These are phyloP conservation scores for Tridacna crocea DNA, from an alignment of 2,888 invertebrate species.

Conservation along the genomic window DNA sequence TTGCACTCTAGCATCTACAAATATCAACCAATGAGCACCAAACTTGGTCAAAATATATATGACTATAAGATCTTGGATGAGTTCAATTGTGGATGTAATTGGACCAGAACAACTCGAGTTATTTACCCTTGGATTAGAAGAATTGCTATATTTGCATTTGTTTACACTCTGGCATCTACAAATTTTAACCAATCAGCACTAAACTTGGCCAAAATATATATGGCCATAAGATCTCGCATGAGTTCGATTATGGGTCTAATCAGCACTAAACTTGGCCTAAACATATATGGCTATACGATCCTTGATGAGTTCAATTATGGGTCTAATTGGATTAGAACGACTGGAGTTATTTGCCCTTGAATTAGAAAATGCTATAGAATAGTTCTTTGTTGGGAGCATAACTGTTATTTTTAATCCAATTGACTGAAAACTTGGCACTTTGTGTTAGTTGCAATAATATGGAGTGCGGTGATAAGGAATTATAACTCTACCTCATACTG, in stretches of 20 bases:
- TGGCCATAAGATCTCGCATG: neutral
- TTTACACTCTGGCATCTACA: neutral
- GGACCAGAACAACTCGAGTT: neutral
- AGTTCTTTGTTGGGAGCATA: no score
- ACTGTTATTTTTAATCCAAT: no score
- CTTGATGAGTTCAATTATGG: neutral
- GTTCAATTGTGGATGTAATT: neutral
- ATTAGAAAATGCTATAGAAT: no score
- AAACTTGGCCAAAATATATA: constrained; percentile 1
- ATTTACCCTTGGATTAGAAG: constrained; percentile 1
- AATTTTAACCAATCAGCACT: neutral
- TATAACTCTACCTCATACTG: no score
- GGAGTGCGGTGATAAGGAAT: no score
- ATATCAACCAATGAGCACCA: neutral
- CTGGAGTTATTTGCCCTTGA: no score
- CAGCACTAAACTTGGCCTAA: neutral
- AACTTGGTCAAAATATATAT: constrained; percentile 4
- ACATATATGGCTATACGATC: neutral
- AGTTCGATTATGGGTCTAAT: neutral
- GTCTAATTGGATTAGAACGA: no score
- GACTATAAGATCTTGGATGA: constrained; percentile 1
- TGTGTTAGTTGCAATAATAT: no score
- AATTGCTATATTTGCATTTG: neutral
- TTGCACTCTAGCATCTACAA: constrained; percentile 1
- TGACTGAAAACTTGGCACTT: no score